Evolutionary conservation across 2,797 vertebrate genomes (phyloP).

Genomic region (Prunella strophiata): DNA sequence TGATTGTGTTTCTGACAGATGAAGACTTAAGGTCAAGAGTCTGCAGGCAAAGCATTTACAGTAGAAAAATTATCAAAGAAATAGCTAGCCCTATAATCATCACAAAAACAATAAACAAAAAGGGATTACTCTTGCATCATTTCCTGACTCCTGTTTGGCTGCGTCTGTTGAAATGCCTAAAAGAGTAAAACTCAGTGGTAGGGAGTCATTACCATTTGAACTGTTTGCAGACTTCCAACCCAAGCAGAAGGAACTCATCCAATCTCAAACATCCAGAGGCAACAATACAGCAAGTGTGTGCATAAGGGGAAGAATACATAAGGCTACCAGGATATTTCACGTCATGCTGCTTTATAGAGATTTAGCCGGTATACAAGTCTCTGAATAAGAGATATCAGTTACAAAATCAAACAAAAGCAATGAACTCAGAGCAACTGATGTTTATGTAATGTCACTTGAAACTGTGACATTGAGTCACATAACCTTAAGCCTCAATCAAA

Average conservation of each 20-base stretch:
- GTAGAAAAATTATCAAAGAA: neutral
- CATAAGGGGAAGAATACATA: neutral
- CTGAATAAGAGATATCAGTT: neutral
- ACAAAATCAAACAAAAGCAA: neutral
- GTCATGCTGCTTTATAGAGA: neutral
- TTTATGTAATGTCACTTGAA: neutral
- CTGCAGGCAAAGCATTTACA: neutral
- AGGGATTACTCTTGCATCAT: neutral
- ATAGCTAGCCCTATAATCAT: neutral
- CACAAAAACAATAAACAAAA: neutral
- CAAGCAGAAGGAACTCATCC: neutral
- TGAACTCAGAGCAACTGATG: neutral
- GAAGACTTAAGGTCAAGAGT: neutral
- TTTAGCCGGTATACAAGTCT: neutral
- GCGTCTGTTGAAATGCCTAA: neutral
- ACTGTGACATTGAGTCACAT: neutral
- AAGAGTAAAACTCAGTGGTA: neutral
- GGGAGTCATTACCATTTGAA: neutral
- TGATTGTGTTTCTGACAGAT: neutral
- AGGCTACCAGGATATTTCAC: neutral
- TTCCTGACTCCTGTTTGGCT: constrained; percentile 26
- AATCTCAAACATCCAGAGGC: neutral
- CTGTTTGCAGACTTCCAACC: neutral
- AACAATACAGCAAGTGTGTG: neutral
- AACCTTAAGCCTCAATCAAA: neutral